Base-by-base conservation (phyloP, 2,113 vertebrate species). In the Rhea americana region DNA sequence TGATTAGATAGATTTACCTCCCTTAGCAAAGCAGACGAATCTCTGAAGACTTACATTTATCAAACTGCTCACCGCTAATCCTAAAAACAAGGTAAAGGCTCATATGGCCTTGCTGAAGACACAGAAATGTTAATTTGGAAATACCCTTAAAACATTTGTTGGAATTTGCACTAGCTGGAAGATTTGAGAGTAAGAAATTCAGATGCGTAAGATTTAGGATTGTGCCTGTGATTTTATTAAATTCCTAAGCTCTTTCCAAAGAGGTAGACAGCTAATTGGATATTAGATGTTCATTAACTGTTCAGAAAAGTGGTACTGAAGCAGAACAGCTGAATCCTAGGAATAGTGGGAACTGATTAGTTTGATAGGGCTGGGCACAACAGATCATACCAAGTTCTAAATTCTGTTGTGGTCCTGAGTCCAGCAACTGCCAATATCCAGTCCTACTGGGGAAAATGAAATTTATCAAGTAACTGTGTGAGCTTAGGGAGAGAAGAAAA, bases 1-100 rank as follows among this genome's bases (percentile, higher is more conserved):
- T 79, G 65, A 91, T 93, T 76, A 91, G 90, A 94, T 51, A 93
- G 86, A 94, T 94, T 87, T 81, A 79, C 77, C 56, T 50, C 90
- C 55, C 61, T 85, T 91, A 85, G 90, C 56, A 90, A 91, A 89
- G 67, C 74, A 70, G 35, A 20, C 24, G 74, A 50, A 51, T 48
- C 50, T 78, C 20, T 82, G 85, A 88, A 80, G 51, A n/a, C 32
- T 92, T 59, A 1, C 77, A 63, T 93, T 94, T 82, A 87, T 65
- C 93, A 94, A 55, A 70, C 2, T 20, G 59, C 86, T 75, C 68
- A 45, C 73, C 55, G 66, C 32, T 86, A 78, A 55, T 61, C 75
- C 45, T 67, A 56, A 73, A 90, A 56, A 59, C 30, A 89, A 72
- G 7, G 24, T 28, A 41, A 58, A 91, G 80, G 21, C 56, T 77